Evolutionary conservation across 2,888 invertebrate genomes (phyloP).

Genomic region (Criorhina ranunculi): DNA sequence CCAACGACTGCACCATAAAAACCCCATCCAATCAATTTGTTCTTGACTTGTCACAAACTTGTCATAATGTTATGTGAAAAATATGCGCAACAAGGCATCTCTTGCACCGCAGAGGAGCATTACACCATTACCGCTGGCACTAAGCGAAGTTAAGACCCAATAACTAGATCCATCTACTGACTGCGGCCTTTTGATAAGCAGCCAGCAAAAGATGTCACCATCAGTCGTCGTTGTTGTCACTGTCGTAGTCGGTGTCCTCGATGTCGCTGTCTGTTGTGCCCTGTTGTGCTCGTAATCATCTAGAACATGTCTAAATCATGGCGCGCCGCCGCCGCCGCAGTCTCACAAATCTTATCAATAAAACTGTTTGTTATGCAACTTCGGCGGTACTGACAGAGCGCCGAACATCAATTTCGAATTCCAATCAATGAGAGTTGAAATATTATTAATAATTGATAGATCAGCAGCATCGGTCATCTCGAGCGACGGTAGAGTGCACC

Average conservation of each 20-base stretch:
- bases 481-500: conserved; percentile 1
- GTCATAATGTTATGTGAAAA: conserved; percentile 73
- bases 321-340: conserved; percentile 21
- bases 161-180: conserved; percentile 61
- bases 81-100: conserved; percentile 61
- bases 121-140: conserved; percentile 11
- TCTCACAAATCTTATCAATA: conserved; percentile 40
- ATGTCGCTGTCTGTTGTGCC: conserved; percentile 31
- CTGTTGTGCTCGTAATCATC: conserved; percentile 47
- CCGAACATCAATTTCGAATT: conserved; percentile 69
- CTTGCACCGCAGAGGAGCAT: conserved; percentile 9
- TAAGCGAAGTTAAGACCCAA: conserved; percentile 31
- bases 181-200: conserved; percentile 59
- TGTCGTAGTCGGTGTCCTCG: conserved; percentile 44
- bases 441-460: conserved; percentile 60
- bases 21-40: conserved; percentile 73
- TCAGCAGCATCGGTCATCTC: conserved; percentile 31
- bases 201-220: conserved; percentile 62
- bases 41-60: conserved; percentile 75
- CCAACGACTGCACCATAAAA: conserved; percentile 39
- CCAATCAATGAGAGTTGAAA: conserved; percentile 68
- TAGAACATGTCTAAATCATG: conserved; percentile 68
- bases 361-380: conserved; percentile 68
- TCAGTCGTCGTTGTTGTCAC: conserved; percentile 48
- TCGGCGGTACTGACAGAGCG: conserved; percentile 57